Evolutionary conservation across 2,113 vertebrate species (phyloP).

Genomic region (Caranx melampygus): DNA sequence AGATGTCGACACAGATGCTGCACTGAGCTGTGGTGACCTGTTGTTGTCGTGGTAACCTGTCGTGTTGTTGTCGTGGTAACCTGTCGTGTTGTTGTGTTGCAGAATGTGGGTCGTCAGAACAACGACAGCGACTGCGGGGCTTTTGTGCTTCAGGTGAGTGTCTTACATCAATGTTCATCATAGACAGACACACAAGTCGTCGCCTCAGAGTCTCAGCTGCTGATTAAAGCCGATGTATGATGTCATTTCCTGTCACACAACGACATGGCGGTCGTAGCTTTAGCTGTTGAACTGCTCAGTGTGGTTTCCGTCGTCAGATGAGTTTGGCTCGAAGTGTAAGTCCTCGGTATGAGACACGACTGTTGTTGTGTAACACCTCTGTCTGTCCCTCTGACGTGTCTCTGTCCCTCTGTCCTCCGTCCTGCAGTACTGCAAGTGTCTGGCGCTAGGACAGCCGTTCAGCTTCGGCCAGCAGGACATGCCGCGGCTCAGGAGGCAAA

Average conservation of each 20-base stretch:
- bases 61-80: too few relatives aligned
- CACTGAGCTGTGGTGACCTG: too few relatives aligned
- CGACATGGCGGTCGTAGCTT: too few relatives aligned
- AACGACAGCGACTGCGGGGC: constrained; percentile 96
- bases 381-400: neutral
- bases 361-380: too few relatives aligned
- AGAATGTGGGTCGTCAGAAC: constrained; percentile 95
- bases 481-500: constrained; percentile 92
- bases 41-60: too few relatives aligned
- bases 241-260: neutral
- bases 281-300: too few relatives aligned
- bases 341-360: too few relatives aligned
- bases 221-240: neutral
- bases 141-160: constrained; percentile 93
- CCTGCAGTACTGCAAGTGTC: constrained; percentile 92
- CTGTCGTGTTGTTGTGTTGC: constrained; percentile 52
- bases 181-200: neutral
- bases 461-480: constrained; percentile 93
- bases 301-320: too few relatives aligned
- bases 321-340: too few relatives aligned
- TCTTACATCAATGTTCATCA: accelerated
- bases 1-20: constrained; percentile 25
- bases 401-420: neutral
- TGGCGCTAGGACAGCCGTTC: constrained; percentile 90
- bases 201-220: neutral